These are phyloP conservation scores for Malurus alboscapulatus DNA, from an alignment of 2,113 vertebrate species.

Conservation along the genomic window DNA sequence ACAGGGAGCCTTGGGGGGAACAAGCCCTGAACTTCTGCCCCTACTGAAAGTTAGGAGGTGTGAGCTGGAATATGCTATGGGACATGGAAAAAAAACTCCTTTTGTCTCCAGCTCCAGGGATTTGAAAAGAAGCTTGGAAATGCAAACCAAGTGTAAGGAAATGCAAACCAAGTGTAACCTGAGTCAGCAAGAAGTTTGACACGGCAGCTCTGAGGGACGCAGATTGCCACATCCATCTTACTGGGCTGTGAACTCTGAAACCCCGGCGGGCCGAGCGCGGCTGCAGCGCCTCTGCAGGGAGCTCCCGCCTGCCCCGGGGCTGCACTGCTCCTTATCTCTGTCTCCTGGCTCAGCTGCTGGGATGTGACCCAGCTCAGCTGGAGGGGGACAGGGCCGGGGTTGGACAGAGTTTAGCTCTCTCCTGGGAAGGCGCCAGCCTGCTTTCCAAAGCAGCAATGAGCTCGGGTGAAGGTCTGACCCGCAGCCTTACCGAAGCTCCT, in stretches of 20 bases:
- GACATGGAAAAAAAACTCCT: background rate
- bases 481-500: background rate
- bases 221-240: conserved; percentile 43
- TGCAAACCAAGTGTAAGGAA: conserved; percentile 48
- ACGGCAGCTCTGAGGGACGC: background rate
- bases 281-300: background rate
- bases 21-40: conserved; percentile 34
- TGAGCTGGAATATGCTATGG: background rate
- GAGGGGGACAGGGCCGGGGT: background rate
- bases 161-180: conserved; percentile 53
- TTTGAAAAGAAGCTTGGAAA: conserved; percentile 47
- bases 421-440: conserved; percentile 14
- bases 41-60: background rate
- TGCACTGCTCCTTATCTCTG: background rate
- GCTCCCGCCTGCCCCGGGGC: background rate
- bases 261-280: background rate
- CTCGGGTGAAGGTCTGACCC: background rate
- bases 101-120: conserved; percentile 6
- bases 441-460: background rate
- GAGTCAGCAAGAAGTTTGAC: conserved; percentile 57
- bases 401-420: conserved; percentile 31
- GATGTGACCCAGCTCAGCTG: background rate
- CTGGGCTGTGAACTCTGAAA: conserved; percentile 32
- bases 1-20: background rate
- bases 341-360: background rate